Base-by-base conservation (phyloP, 2,113 vertebrate species). In the Eolophus roseicapilla region DNA sequence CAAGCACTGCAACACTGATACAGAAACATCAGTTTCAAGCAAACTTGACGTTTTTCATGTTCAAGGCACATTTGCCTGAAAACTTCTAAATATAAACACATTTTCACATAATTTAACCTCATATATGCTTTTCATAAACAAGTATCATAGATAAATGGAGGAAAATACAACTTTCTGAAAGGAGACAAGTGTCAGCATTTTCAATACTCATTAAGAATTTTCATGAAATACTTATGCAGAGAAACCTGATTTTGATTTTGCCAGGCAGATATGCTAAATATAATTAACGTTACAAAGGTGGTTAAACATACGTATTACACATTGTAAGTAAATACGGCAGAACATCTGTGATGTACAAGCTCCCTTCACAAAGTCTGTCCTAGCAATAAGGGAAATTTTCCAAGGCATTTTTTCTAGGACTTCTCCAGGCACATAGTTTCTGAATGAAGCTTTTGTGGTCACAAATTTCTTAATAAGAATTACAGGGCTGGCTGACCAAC, bases 321-420 rank as follows among this genome's bases (percentile, higher is more conserved):
- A 3, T 6, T 47, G 3, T 44, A 82, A 82, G 10, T 15, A 3
- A 43, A 43, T 24, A 27, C 25, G 9, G 5, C 20, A 70, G 50
- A 55, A 62, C 44, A 50, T 10, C 7, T 35, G 18, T 39, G 20
- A 70, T 1, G 4, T 2, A 3, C 0, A 0, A 77, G 29, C 44
- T 70, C 35, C 18, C 43, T 60, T 79, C 35, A 37, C 37, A 76
- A 18, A 71, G 16, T 37, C 27, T 35, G 24, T 52, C 29, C 49
- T 53, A 10, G 12, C 10, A 79, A 29, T 0, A 1, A 77, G 6
- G 35, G 15, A 49, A 43, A 24, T 3, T 21, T 80, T 75, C 28
- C 44, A 79, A 79, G 18, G 19, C 33, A 4, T n/a, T 49, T 73
- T 81, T 46, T 19, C 29, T 15, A 60, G 57, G 29, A 43, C 14